phyloP scores from a whole-genome alignment of 2,888 invertebrate species.

The Listrodromus nycthemerus region DNA sequence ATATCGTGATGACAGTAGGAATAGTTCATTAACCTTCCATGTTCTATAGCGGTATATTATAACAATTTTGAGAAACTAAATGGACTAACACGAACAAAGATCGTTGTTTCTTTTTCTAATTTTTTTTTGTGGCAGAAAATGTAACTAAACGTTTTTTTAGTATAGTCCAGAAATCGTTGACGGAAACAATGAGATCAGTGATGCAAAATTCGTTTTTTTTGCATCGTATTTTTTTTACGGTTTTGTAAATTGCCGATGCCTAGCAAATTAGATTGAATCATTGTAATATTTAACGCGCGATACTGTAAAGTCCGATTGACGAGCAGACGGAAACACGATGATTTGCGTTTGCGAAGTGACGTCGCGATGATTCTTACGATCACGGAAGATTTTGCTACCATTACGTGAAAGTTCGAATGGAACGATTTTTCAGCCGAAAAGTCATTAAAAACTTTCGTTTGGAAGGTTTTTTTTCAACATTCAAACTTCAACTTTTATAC shows the following conservation, averaged over 20 bases:
- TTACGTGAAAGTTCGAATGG: neutral
- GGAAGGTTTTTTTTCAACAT: neutral
- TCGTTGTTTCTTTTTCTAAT: neutral
- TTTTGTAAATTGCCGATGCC: slow-evolving; percentile 31
- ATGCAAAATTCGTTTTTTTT: slow-evolving; percentile 6
- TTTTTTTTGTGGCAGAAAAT: neutral
- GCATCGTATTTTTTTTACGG: slow-evolving; percentile 31
- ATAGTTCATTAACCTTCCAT: slow-evolving; percentile 43
- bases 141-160: neutral
- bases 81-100: neutral
- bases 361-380: neutral
- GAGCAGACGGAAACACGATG: slow-evolving; percentile 28
- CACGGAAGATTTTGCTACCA: neutral
- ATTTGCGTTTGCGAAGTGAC: slow-evolving; percentile 6
- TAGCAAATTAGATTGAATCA: slow-evolving; percentile 2
- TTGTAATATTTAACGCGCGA: slow-evolving; percentile 14
- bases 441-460: neutral
- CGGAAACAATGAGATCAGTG: slow-evolving; percentile 15
- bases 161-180: neutral
- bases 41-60: slow-evolving; percentile 24
- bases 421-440: neutral
- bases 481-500: neutral
- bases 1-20: slow-evolving; percentile 34
- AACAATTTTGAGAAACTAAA: slow-evolving; percentile 9
- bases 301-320: neutral